Evolutionary conservation across 2,113 vertebrate genomes (phyloP).

Genomic region (Aegithalos caudatus): DNA sequence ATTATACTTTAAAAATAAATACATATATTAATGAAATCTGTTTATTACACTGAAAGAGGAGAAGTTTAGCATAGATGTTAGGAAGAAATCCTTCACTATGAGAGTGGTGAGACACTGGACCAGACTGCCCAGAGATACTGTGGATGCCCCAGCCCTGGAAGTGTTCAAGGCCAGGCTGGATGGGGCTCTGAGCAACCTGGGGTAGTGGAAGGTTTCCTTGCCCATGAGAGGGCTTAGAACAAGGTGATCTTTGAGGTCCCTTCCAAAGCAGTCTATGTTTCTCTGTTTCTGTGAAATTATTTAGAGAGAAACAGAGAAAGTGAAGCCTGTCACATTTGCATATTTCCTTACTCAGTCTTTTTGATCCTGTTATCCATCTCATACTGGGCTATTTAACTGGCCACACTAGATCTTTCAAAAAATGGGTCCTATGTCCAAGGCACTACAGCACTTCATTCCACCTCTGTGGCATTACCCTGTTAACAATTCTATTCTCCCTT

Average conservation of each 20-base stretch:
- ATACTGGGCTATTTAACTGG: not conserved
- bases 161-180: not conserved
- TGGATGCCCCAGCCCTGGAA: not conserved
- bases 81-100: not conserved
- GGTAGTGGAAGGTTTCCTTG: not conserved
- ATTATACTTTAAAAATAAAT: not conserved
- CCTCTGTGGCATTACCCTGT: not conserved
- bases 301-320: not conserved
- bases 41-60: not conserved
- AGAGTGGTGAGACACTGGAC: not conserved
- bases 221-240: rapidly evolving
- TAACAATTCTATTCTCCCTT: not conserved
- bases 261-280: not conserved
- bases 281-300: not conserved
- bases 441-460: not conserved
- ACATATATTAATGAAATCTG: not conserved
- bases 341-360: not conserved
- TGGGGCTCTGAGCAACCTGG: not conserved
- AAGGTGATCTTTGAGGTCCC: not conserved
- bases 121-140: not conserved
- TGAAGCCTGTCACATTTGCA: not conserved
- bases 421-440: rapidly evolving
- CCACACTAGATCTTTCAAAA: not conserved
- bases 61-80: not conserved
- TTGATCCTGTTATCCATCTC: not conserved